phyloP scores from a whole-genome alignment of 2,797 vertebrate species.

The Sardinella longiceps region DNA sequence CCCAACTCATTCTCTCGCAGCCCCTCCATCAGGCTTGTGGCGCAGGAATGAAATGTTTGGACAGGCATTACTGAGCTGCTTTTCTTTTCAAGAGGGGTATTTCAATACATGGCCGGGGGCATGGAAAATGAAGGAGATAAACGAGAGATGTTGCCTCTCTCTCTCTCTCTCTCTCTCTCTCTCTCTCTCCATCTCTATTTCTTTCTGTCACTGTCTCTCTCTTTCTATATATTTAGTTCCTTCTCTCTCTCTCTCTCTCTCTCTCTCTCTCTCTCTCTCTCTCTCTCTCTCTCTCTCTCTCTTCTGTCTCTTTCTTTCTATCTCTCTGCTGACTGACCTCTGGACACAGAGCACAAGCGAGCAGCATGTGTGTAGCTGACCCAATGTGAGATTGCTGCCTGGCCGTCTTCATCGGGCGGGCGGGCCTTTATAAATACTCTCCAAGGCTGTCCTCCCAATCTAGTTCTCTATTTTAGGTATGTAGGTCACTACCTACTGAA shows the following conservation, averaged over 20 bases:
- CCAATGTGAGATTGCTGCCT: conserved; percentile 46
- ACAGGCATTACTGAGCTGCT: conserved; percentile 52
- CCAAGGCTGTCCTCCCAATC: conserved; percentile 58
- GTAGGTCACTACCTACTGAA: conserved; percentile 71
- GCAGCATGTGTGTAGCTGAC: not conserved
- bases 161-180: too few species aligned
- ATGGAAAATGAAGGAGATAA: conserved; percentile 34
- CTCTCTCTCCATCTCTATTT: too few species aligned
- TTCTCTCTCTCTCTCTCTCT: too few species aligned
- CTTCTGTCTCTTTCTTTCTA: too few species aligned
- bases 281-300: too few species aligned
- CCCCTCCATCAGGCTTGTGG: conserved; percentile 56
- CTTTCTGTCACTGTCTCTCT: too few species aligned
- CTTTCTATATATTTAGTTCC: too few species aligned
- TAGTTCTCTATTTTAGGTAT: conserved; percentile 71
- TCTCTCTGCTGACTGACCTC: not conserved
- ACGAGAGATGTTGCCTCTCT: not conserved
- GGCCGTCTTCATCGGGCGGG: conserved; percentile 25
- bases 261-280: too few species aligned
- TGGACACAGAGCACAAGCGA: conserved; percentile 12
- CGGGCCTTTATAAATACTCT: conserved; percentile 56
- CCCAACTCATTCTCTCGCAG: conserved; percentile 42
- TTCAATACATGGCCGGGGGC: conserved; percentile 47
- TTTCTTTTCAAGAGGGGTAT: conserved; percentile 53
- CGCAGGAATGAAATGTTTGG: conserved; percentile 58